phyloP scores from a whole-genome alignment of 2,113 vertebrate species.

The pig (Sus scrofa) region T2T-Sscrofa CM000830.6:51884001-51884500 shows the following conservation, averaged over 20 bases:
- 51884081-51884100: not conserved
- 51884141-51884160: constrained; percentile 27
- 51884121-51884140: constrained; percentile 16
- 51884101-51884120: constrained; percentile 14
- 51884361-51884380: not conserved
- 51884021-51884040: not conserved
- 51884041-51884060: not conserved
- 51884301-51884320: not conserved
- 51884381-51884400: constrained; percentile 6
- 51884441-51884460: not conserved
- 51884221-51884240: not conserved
- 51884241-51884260: not conserved
- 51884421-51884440: not conserved
- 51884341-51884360: constrained; percentile 27
- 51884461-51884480: constrained; percentile 29
- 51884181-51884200: not conserved
- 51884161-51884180: constrained; percentile 35
- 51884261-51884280: constrained; percentile 13
- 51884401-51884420: constrained; percentile 1
- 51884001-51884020: not conserved
- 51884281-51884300: constrained; percentile 26
- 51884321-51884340: not conserved
- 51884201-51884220: constrained; percentile 35
- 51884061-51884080: not conserved
- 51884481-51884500: not conserved